Base-by-base conservation (phyloP, 2,113 vertebrate genomes). In the Phoxinus phoxinus region DNA sequence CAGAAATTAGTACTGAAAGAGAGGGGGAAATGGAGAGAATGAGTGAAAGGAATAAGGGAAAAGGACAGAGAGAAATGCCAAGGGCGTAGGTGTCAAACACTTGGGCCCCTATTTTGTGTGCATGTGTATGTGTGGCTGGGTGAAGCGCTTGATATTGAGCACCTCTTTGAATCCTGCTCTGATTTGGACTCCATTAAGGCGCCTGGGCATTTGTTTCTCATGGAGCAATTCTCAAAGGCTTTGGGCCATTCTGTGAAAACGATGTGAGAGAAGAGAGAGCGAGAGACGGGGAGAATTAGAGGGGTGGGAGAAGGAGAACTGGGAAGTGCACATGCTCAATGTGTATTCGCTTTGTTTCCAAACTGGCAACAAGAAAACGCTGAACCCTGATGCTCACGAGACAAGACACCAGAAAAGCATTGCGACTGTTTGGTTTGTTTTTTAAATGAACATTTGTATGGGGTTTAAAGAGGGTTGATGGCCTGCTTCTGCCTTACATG, bases 131-230 rank as follows among this genome's bases (percentile, higher is more conserved):
- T 87, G 86, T 89, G 91, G 85, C 87, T 85, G 48, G 67, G 53
- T 89, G 83, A 37, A 86, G 88, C 41, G 83, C 77, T 86, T 89
- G 92, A 92, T 90, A 90, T 87, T 81, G 94, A 96, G 90, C 93
- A 86, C 84, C 91, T 91, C 92, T 91, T 90, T 88, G 91, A 90
- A 90, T 75, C 92, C 21, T 92, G 91, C 92, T 94, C 94, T 95
- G 93, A 92, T 93, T 94, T 89, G 35, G 90, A 87, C 94, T 95
- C 95, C 91, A 96, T 95, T 94, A 95, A 95, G 94, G 93, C 95
- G 93, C 93, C 67, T 71, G 75, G 35, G 67, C 85, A 76, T 86
- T 88, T 83, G 71, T 81, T 61, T 84, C 89, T 92, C 69, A 19
- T 84, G 86, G 91, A 93, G 91, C 83, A 83, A 85, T 86, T 91